Conservation (phyloP, 2,113 vertebrate genomes). For the Calypte anna region DNA sequence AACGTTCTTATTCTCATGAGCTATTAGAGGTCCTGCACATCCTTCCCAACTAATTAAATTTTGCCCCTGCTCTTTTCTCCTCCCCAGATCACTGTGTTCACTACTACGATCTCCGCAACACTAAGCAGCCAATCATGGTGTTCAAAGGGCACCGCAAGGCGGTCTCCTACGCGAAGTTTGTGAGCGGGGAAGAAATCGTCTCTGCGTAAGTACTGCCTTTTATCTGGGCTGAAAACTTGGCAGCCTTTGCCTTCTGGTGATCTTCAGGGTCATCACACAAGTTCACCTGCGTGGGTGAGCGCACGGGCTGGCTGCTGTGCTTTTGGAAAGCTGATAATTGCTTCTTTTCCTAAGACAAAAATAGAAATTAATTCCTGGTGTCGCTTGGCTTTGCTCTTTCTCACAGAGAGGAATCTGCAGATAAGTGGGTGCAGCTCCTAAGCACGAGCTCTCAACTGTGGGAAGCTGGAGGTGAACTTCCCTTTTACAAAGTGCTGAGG, state of each 20-base stretch:
- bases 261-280: background rate
- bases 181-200: slow-evolving; percentile 97
- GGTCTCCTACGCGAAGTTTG: slow-evolving; percentile 97
- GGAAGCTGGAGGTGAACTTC: background rate
- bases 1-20: background rate
- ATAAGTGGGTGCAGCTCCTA: background rate
- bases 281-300: background rate
- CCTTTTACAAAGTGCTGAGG: background rate
- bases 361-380: background rate
- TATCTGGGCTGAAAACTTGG: background rate
- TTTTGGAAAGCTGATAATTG: background rate
- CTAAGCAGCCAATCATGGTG: slow-evolving; percentile 99
- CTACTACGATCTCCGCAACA: slow-evolving; percentile 99
- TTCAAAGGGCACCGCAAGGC: slow-evolving; percentile 99
- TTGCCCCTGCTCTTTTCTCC: background rate
- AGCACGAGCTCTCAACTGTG: background rate
- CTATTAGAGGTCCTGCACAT: background rate
- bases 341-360: slow-evolving; percentile 2
- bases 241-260: rapidly evolving
- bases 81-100: slow-evolving; percentile 96
- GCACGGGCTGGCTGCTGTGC: background rate
- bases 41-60: background rate
- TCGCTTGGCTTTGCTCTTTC: background rate
- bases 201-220: slow-evolving; percentile 90
- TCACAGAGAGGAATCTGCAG: background rate